Evolutionary conservation across 2,888 invertebrate genomes (phyloP), one percentile per base, ranked within the genome.

Genomic region (Pseudococcus jackbeardsleyi): DNA sequence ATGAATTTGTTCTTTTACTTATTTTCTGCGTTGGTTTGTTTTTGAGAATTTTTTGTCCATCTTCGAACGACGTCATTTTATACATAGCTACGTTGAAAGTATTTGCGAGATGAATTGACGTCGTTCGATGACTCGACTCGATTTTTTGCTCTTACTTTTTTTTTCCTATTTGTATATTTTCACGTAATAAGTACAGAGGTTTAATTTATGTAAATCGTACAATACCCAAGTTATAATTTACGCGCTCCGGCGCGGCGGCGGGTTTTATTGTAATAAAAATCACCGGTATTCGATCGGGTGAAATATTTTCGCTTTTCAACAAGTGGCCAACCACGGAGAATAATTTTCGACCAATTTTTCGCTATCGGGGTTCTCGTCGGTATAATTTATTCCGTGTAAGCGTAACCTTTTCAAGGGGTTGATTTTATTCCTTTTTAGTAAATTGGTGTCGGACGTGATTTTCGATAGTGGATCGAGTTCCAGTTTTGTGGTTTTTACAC

Each of bases 1-100:
- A 86, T 86, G 64, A 85, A 59, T 33, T 85, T 85, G 85, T 85
- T 84, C 64, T 64, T 59, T 64, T 64, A 64, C 64, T 77, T 33
- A 77, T 77, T 72, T 72, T 72, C 33, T 72, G 26, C 72, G 17
- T 82, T 79, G 11, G 46, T 82, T 82, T 46, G 39, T 82, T 82
- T 19, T 82, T n/a, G 79, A 33, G 26, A 17, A 82, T 46, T 46
- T 46, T 39, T n/a, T 42, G 1, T 19, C 17, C 17, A 26, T 82
- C 19, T 6, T 46, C 46, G 79, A 46, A 46, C 79, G 79, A 19
- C 42, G 39, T 54, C 54, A n/a, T 0, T 54, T 54, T 54, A 0
- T 54, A 15, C 5, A 12, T n/a, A 54, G 7, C n/a, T 64, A 19
- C 42, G 42, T 8, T 22, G 9, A 64, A 59, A 59, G 5, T 59